Base-by-base conservation (phyloP, 92 coral and sea anemone genomes). In the Paramuricea clavata region DNA sequence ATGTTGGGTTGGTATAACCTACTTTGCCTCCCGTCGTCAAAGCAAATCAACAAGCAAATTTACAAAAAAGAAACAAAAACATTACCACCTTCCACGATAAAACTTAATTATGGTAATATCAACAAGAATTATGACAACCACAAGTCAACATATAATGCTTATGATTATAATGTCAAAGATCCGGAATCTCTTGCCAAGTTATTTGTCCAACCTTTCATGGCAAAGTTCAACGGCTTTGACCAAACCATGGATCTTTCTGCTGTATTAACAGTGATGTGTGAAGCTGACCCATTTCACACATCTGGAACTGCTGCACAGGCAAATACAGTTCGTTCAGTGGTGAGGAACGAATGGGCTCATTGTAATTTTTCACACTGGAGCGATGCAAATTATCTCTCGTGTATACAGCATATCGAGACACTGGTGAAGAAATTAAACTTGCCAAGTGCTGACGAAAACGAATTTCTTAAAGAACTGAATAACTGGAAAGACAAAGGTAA, bases 41-140 rank as follows among this genome's bases (percentile, higher is more conserved):
- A 65, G 60, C 57, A 49, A 78, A 56, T 21, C 27, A 76, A 62
- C 28, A 74, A 89, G 34, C 74, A 69, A 49, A 52, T 12, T 17
- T 76, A 70, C 43, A 11, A 61, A 25, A 75, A 41, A 3, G 47
- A 86, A 61, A 22, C 0, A 5, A 19, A 16, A 64, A 4, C 12
- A 41, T 49, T 86, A 61, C 54, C 76, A 12, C 89, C 86, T 30
- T 86, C 89, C 69, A 65, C 27, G 9, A 70, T 43, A 35, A 35
- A 78, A 81, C 79, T 93, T 1, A 91, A 91, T 36, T 94, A 94
- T 86, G 95, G 80, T 44, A 94, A 93, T 71, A n/a, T n/a, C n/a
- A n/a, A n/a, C n/a, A n/a, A n/a, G n/a, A n/a, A n/a, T n/a, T n/a
- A n/a, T n/a, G n/a, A n/a, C n/a, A n/a, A n/a, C n/a, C n/a, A n/a